Base-by-base conservation (phyloP, 2,888 invertebrate species). In the Pyrgus malvae region DNA sequence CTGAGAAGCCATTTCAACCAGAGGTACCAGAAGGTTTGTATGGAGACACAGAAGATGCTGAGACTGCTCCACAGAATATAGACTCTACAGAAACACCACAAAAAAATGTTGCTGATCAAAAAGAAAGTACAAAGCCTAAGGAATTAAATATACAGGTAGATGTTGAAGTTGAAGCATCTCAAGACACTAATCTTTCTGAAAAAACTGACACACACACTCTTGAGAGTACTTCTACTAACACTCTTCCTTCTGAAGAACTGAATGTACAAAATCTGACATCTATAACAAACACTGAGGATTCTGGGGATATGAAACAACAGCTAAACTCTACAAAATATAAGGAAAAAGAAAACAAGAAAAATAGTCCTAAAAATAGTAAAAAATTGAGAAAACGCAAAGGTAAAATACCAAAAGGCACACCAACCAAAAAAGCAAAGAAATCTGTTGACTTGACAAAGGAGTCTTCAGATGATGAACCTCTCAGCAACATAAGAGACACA, bases 1-100 rank as follows among this genome's bases (percentile, higher is more conserved):
- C 84, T 0, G 71, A 69, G 0, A 72, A 77, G 0, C 74, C 80
- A 0, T 76, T 78, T 40, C 56, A 69, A 11, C 77, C 79, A 0
- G n/a, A 14, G 0, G 9, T n/a, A 23, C 31, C 14, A 1, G 21
- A 16, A 14, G 29, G 9, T 11, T 31, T 41, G 14, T 38, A 14
- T 1, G n/a, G 17, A 12, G 23, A 6, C 8, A 37, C 48, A 4
- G 29, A 46, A 11, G 9, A 16, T 11, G 23, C 21, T 6, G 14
- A 49, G 12, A n/a, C 16, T 12, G 29, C 19, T 9, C 4, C 25
- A 1, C n/a, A 48, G n/a, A n/a, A n/a, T n/a, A n/a, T n/a, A 8
- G 25, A n/a, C n/a, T 3, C 16, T 14, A 17, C 4, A n/a, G n/a
- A 37, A 16, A 35, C 14, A 1, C 16, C 16, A 17, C 7, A 6